phyloP scores from a whole-genome alignment of 2,113 vertebrate species.

The Psettodes erumei region DNA sequence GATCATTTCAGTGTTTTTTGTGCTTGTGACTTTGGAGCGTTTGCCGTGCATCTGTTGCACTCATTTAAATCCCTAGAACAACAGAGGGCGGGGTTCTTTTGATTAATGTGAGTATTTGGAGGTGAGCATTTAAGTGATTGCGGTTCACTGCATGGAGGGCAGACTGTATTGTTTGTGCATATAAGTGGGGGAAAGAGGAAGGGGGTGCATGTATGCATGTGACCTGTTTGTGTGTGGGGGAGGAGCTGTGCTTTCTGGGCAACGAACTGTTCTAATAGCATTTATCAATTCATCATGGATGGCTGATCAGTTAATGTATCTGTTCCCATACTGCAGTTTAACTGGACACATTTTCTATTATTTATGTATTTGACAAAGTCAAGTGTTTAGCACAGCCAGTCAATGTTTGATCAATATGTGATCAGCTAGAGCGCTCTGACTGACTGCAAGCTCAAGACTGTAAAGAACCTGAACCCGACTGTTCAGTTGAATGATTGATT shows the following conservation, averaged over 20 bases:
- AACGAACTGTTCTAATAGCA: conserved; percentile 32
- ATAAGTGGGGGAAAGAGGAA: background rate
- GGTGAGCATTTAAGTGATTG: conserved; percentile 36
- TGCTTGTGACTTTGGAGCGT: conserved; percentile 8
- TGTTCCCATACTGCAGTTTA: conserved; percentile 19
- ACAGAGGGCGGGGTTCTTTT: background rate
- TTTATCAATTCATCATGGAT: conserved; percentile 12
- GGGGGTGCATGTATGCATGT: conserved; percentile 25
- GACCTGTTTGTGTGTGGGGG: conserved; percentile 30
- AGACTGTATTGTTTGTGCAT: conserved; percentile 22
- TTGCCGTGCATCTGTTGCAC: conserved; percentile 20
- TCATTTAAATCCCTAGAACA: conserved; percentile 10
- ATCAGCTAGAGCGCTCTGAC: conserved; percentile 51
- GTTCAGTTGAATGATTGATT: background rate
- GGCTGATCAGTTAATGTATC: conserved; percentile 28
- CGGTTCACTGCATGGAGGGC: background rate
- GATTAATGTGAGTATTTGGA: conserved; percentile 51
- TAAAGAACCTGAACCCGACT: background rate
- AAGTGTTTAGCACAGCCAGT: conserved; percentile 23
- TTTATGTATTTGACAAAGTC: conserved; percentile 25
- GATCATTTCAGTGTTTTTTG: conserved; percentile 67
- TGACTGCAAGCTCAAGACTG: conserved; percentile 19
- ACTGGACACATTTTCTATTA: background rate
- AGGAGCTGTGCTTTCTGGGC: conserved; percentile 15
- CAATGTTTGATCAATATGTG: conserved; percentile 59